A percentile compares a stretch with the other conserved stretches of the same genome.
These are phyloP conservation scores for Scrobipalpa atriplicella DNA, from an alignment of 2,888 invertebrate genomes.

Conservation along the genomic window DNA sequence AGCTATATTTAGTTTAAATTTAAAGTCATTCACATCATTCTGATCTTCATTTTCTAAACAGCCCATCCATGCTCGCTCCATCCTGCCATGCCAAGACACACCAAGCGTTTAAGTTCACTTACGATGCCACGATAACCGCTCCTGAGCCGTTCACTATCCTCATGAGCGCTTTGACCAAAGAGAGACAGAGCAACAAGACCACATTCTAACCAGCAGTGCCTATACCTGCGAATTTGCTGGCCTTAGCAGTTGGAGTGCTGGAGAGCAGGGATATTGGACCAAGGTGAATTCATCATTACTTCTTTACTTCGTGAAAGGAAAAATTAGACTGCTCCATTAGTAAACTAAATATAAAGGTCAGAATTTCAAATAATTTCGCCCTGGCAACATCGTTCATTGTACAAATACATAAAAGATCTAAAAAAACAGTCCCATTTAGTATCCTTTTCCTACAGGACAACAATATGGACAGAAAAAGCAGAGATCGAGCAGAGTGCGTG, in stretches of 20 bases:
- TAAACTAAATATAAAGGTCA: too few relatives aligned
- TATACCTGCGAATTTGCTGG: conserved; percentile 94
- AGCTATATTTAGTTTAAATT: too few relatives aligned
- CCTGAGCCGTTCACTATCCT: conserved; percentile 89
- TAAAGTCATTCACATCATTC: neutral
- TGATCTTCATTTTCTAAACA: conserved; percentile 48
- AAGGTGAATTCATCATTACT: conserved; percentile 58
- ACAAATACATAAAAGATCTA: too few relatives aligned
- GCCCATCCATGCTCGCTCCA: conserved; percentile 94
- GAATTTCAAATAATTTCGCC: too few relatives aligned
- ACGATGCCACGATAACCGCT: conserved; percentile 88
- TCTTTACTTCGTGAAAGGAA: too few relatives aligned
- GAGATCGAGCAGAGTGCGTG: conserved; percentile 91
- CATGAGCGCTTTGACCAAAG: conserved; percentile 92
- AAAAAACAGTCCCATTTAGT: too few relatives aligned
- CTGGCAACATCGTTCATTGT: too few relatives aligned
- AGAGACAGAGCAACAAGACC: conserved; percentile 69
- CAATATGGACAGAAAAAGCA: conserved; percentile 95
- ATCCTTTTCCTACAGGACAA: conserved; percentile 75
- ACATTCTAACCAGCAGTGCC: conserved; percentile 91
- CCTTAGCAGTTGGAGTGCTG: conserved; percentile 93
- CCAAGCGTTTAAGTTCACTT: conserved; percentile 94
- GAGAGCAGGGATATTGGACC: conserved; percentile 90
- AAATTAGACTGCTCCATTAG: too few relatives aligned
- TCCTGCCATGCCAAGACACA: conserved; percentile 96